A percentile compares a stretch with the other conserved stretches of the same genome.
Conservation (phyloP, 2,888 invertebrate species). For the Caenorhabditis sp. region DNA sequence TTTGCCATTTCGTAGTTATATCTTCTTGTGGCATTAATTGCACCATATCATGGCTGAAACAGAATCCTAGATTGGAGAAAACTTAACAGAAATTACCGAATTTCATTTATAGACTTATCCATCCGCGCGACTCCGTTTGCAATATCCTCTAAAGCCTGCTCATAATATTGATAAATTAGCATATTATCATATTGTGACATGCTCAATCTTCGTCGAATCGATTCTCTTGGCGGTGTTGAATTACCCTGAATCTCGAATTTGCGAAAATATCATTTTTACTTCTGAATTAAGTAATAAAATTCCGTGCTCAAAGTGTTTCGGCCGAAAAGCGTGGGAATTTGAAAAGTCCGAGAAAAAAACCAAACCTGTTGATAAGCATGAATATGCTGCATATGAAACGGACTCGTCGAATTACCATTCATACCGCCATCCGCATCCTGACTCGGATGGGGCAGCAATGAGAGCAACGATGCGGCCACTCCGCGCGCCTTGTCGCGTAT, state of each 20-base stretch:
- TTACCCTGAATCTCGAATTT: constrained; percentile 29
- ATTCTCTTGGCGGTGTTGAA: constrained; percentile 45
- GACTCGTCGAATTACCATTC: constrained; percentile 11
- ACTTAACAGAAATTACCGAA: constrained; percentile 41
- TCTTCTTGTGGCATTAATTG: constrained; percentile 62
- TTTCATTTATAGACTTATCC: constrained; percentile 58
- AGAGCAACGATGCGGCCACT: constrained; percentile 50
- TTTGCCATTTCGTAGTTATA: constrained; percentile 63
- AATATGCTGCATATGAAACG: constrained; percentile 47
- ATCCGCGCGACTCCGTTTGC: constrained; percentile 55
- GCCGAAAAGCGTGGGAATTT: constrained; percentile 2
- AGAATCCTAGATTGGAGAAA: neutral
- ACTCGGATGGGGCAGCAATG: constrained; percentile 36
- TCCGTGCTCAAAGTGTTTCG: neutral
- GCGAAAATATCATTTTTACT: neutral
- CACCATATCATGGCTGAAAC: constrained; percentile 61
- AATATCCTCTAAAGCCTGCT: constrained; percentile 65
- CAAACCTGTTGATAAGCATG: constrained; percentile 41
- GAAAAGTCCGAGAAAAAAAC: neutral
- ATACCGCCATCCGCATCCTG: constrained; percentile 24
- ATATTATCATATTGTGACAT: constrained; percentile 68
- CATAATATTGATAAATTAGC: constrained; percentile 67
- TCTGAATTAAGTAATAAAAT: neutral
- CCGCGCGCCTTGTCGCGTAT: constrained; percentile 55
- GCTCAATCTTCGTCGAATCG: constrained; percentile 59